Conservation (phyloP, 2,797 vertebrate genomes). For the Aldrovandia affinis region DNA sequence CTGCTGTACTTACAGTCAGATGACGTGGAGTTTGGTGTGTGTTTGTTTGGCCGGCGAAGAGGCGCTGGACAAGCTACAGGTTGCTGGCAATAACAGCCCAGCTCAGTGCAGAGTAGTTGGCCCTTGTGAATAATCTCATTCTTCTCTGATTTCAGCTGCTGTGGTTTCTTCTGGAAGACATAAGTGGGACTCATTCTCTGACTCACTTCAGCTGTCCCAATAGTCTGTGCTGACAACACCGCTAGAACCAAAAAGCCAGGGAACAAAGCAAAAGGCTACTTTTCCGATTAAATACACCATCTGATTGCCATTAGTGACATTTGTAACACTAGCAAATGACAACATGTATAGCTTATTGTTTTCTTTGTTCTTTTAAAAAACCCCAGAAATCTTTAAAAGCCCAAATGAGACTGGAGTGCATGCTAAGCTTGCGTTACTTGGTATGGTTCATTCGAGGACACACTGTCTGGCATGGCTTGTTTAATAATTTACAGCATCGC, state of each 20-base stretch:
- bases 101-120: slow-evolving; percentile 18
- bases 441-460: slow-evolving; percentile 16
- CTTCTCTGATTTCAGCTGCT: slow-evolving; percentile 23
- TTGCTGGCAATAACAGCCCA: slow-evolving; percentile 18
- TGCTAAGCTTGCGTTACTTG: not conserved
- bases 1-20: slow-evolving; percentile 16
- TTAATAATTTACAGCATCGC: slow-evolving; percentile 27
- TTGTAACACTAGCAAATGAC: not conserved
- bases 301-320: not conserved
- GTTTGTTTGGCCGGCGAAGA: slow-evolving; percentile 17
- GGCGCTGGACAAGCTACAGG: slow-evolving; percentile 16
- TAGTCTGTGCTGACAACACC: slow-evolving; percentile 4
- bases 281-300: not conserved
- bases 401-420: not conserved
- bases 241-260: not conserved
- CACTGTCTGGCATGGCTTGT: slow-evolving; percentile 4
- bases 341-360: not conserved
- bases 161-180: slow-evolving; percentile 23
- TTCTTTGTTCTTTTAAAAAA: slow-evolving; percentile 5
- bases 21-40: slow-evolving; percentile 18
- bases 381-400: not conserved
- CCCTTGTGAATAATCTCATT: slow-evolving; percentile 24
- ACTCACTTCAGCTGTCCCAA: slow-evolving; percentile 18
- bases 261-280: not conserved
- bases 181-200: slow-evolving; percentile 20